A percentile compares a stretch with the other conserved stretches of the same genome.
Conservation (phyloP, 2,113 vertebrate species). For the Xerus inauris region DNA sequence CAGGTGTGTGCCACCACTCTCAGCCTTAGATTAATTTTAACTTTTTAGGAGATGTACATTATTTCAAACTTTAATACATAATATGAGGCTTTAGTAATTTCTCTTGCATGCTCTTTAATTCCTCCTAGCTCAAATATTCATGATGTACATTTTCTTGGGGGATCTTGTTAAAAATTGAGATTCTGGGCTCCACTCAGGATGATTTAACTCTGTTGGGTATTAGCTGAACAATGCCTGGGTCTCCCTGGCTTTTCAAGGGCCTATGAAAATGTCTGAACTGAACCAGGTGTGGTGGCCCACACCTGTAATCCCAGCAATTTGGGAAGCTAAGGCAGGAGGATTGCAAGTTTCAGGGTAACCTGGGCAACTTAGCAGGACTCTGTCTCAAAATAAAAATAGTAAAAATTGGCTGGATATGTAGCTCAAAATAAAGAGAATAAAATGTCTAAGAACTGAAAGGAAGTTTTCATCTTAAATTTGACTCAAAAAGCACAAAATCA, state of each 20-base stretch:
- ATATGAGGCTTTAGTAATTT: background rate
- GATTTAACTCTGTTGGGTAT: background rate
- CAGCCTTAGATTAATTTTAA: background rate
- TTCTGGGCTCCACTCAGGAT: background rate
- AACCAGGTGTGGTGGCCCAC: too few species aligned
- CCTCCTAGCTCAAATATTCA: background rate
- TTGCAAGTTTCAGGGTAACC: too few species aligned
- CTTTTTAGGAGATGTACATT: background rate
- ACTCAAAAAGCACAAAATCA: background rate
- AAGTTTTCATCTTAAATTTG: background rate
- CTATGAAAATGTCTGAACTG: background rate
- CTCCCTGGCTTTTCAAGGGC: background rate
- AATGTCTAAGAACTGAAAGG: background rate
- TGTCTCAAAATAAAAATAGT: too few species aligned
- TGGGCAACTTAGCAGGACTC: too few species aligned
- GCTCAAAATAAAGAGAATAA: too few species aligned
- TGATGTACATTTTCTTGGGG: background rate
- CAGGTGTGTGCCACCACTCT: too few species aligned
- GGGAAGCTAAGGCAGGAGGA: too few species aligned
- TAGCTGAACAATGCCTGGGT: background rate
- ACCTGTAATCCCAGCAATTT: too few species aligned
- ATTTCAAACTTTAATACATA: background rate
- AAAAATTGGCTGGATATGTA: too few species aligned
- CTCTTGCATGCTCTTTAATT: background rate
- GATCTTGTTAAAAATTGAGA: background rate